Evolutionary conservation across 2,113 vertebrate genomes (phyloP).

Genomic region (Crotalus tigris): DNA sequence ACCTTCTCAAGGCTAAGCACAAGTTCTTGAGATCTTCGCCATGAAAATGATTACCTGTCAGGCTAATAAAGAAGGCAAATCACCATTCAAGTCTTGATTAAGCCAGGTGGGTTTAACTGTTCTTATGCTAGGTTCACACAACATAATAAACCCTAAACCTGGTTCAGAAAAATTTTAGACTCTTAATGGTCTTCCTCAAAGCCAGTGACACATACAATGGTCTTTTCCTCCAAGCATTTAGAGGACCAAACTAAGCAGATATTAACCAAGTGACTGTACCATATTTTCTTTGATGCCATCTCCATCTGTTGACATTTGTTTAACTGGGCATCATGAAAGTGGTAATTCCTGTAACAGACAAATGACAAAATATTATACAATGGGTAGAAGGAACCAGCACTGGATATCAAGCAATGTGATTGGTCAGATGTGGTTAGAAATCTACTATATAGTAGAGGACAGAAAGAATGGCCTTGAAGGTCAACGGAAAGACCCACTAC

Average conservation of each 20-base stretch:
- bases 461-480: neutral
- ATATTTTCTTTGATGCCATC: constrained; percentile 17
- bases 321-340: neutral
- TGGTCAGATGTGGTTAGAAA: neutral
- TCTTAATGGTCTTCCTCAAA: neutral
- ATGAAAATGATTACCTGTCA: constrained; percentile 67
- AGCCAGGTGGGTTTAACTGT: neutral
- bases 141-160: neutral
- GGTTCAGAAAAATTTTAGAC: neutral
- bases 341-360: neutral
- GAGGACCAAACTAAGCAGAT: neutral
- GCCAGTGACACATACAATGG: rapidly evolving
- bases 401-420: neutral
- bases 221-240: neutral
- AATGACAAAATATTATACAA: neutral
- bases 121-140: neutral
- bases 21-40: constrained; percentile 62
- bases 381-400: neutral
- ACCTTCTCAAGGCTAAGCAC: constrained; percentile 59
- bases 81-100: neutral
- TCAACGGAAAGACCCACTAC: neutral
- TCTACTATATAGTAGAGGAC: neutral
- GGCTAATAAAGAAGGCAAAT: constrained; percentile 54
- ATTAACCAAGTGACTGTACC: constrained; percentile 23
- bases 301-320: constrained; percentile 11